phyloP scores from a whole-genome alignment of 2,888 invertebrate genomes.

The Polyommatus iphigenia region DNA sequence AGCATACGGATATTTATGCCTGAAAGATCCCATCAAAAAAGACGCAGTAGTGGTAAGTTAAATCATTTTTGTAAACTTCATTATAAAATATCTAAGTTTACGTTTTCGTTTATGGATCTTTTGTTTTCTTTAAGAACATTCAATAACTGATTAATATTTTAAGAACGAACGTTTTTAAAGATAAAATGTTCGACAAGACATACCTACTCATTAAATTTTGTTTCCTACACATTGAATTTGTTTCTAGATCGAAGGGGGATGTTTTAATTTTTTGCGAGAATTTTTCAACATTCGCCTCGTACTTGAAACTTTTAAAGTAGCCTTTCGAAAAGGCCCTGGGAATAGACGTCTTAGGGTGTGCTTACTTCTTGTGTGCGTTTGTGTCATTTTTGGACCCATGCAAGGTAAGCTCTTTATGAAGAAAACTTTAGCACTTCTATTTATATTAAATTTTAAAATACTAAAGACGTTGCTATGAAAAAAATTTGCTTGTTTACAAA shows the following conservation, averaged over 20 bases:
- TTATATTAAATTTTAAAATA: too few species aligned
- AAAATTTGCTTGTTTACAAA: too few species aligned
- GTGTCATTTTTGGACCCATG: conserved; percentile 90
- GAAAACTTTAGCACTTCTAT: too few species aligned
- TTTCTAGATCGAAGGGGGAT: conserved; percentile 50
- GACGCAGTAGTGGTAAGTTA: conserved; percentile 51
- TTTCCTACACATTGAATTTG: neutral
- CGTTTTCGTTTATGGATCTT: neutral
- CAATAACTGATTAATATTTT: neutral
- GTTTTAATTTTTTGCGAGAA: conserved; percentile 74
- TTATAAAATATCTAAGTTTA: conserved; percentile 23
- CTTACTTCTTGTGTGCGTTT: conserved; percentile 88
- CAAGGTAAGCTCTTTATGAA: conserved; percentile 81
- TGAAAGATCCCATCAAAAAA: conserved; percentile 82
- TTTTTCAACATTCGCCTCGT: conserved; percentile 89
- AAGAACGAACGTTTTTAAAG: neutral
- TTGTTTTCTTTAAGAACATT: too few species aligned
- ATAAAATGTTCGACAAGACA: neutral
- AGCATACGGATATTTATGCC: conserved; percentile 84
- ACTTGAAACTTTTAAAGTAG: conserved; percentile 87
- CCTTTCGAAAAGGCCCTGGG: conserved; percentile 86
- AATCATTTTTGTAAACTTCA: neutral
- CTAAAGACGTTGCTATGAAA: too few species aligned
- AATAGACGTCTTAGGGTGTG: conserved; percentile 86
- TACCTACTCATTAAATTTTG: too few species aligned